Conservation (phyloP, 2,888 invertebrate species). For the Drosophila infuscata region DNA sequence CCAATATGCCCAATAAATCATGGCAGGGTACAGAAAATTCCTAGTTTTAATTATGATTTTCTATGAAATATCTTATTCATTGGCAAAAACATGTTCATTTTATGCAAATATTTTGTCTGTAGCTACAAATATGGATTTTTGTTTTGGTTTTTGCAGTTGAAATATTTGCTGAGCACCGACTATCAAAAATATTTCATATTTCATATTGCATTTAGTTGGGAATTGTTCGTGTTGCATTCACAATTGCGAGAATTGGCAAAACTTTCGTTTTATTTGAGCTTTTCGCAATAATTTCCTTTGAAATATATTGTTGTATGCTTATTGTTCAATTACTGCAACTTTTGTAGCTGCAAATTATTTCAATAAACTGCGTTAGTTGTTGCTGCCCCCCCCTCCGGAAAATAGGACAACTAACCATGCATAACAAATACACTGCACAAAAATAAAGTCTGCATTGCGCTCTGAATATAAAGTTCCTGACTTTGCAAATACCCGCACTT, state of each 20-base stretch:
- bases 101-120: constrained; percentile 13
- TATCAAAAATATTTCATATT: constrained; percentile 27
- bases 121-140: neutral
- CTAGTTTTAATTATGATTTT: neutral
- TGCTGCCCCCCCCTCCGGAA: constrained; percentile 15
- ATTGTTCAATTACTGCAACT: constrained; percentile 46
- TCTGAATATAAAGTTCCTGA: neutral
- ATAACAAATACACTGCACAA: constrained; percentile 40
- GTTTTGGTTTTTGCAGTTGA: constrained; percentile 6
- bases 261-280: constrained; percentile 13
- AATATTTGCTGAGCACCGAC: constrained; percentile 25
- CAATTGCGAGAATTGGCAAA: constrained; percentile 15
- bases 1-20: neutral
- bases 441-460: constrained; percentile 33
- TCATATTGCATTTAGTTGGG: constrained; percentile 3
- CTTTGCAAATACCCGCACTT: constrained; percentile 37
- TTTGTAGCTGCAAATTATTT: constrained; percentile 54
- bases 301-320: constrained; percentile 34
- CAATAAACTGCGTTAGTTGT: constrained; percentile 30
- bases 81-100: neutral
- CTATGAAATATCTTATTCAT: constrained; percentile 3
- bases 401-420: constrained; percentile 42
- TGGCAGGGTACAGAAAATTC: neutral
- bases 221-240: constrained; percentile 6
- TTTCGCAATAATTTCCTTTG: constrained; percentile 38